Base-by-base conservation (phyloP, 2,113 vertebrate genomes). In the Salvelinus sp. region DNA sequence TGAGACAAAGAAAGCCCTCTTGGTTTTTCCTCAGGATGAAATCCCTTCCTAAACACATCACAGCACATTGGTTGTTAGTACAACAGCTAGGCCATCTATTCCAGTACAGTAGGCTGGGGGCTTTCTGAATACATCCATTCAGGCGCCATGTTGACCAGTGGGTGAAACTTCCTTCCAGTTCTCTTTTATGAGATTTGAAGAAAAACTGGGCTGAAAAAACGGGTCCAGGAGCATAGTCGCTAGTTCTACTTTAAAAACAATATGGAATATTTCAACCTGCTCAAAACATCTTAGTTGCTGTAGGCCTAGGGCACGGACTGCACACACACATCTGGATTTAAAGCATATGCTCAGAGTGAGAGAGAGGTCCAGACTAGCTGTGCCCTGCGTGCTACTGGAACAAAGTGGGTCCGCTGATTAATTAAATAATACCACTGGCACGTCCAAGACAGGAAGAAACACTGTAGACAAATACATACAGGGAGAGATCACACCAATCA, bases 21-120 rank as follows among this genome's bases (percentile, higher is more conserved):
- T 64, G 72, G 81, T 79, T 76, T 82, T 78, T 84, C 65, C 75
- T 65, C n/a, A 14, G 28, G 38, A 81, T 82, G 83, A 88, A 84
- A 84, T 85, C 71, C 76, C 81, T 80, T 77, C 76, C 63, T 72
- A 72, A 81, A 81, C 47, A 78, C 58, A 76, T 70, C 74, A 78
- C 58, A 3, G 62, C 14, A 22, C 60, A 60, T 62, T 76, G 76
- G 78, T 77, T 64, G 58, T 60, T 58, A 25, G 10, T 22, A 18
- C 63, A 25, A 2, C 23, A 4, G 63, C 63, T 28, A 14, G 60
- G 63, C 22, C 22, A 22, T 57, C 54, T 20, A 57, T 20, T 57
- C 54, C 54, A 57, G 54, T 20, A 14, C 54, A 44, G 38, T 44
- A 9, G 7, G 38, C 2, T 20, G 13, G 54, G 14, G 14, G 13